Evolutionary conservation across 1,140 invertebrate species (phyloP), one percentile per base, ranked within the genome.

Genomic region (Lerema accius): DNA sequence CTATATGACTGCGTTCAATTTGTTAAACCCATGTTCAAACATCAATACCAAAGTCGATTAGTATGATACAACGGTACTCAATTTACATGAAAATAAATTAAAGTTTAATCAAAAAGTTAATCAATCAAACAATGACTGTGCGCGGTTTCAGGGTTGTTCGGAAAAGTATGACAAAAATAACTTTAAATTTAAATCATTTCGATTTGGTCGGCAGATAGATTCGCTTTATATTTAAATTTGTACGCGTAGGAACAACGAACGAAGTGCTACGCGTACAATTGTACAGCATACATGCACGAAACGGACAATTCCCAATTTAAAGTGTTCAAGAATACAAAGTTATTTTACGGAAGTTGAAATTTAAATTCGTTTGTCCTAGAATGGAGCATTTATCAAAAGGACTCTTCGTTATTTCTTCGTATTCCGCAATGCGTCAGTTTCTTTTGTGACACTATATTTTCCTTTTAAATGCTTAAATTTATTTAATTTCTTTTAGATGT

Each of bases 91-190:
- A 40, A 56, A 56, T 28, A 56, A 43, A 43, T 56, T 56, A 43
- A 56, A 56, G 19, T 56, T 40, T 23, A 43, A 56, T 56, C 51
- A 56, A 56, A 56, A 56, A 56, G 39, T 56, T 56, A 56, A 56
- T 56, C 39, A 43, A 43, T 56, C 51, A 56, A 43, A 56, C 51
- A 55, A 37, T 32, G 26, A 43, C 6, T 43, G 43, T 28, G 16
- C 19, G 50, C 39, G 14, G 39, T 56, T 56, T 55, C 51, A 28
- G 16, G 37, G 51, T 39, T 55, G 39, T 55, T 13, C 37, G 43
- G 1, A 39, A 55, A 55, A 55, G 51, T 42, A 39, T 11, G 26
- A 39, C 26, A 55, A 55, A 55, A 55, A 55, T 55, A 55, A 53
- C 50, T 53, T 53, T 39, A 53, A 55, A 42, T 42, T 55, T 55